Percentiles rank a stretch among this genome's conserved stretches.
phyloP scores from a whole-genome alignment of 2,113 vertebrate genomes.

The Ascaphus truei region DNA sequence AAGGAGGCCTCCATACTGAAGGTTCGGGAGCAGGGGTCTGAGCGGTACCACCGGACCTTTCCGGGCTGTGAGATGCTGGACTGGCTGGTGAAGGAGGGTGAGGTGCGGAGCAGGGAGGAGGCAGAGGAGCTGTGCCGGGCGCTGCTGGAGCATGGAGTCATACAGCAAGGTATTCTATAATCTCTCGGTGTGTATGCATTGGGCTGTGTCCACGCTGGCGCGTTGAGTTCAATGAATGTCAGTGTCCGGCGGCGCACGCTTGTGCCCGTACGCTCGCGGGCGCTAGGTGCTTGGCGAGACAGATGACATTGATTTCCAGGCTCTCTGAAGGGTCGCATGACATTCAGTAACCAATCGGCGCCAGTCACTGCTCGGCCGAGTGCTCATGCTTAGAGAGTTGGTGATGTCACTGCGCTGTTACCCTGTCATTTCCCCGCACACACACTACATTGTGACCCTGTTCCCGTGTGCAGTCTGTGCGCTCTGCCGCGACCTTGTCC shows the following conservation, averaged over 20 bases:
- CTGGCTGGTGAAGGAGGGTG: conserved; percentile 76
- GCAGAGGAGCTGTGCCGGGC: conserved; percentile 68
- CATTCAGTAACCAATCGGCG: too few relatives aligned
- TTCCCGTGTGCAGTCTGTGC: too few relatives aligned
- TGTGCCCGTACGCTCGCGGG: too few relatives aligned
- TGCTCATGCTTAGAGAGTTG: neutral
- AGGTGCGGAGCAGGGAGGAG: conserved; percentile 62
- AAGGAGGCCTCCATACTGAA: conserved; percentile 70
- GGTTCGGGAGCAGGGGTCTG: conserved; percentile 66
- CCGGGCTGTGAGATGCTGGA: conserved; percentile 73
- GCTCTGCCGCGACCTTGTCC: too few relatives aligned
- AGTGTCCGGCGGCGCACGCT: too few relatives aligned
- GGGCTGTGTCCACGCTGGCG: neutral
- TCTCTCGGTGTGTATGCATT: neutral
- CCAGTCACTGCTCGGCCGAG: too few relatives aligned
- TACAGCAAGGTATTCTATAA: conserved; percentile 68
- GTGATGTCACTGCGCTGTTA: neutral
- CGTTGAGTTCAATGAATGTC: too few relatives aligned
- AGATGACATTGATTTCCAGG: too few relatives aligned
- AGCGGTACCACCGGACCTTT: conserved; percentile 71
- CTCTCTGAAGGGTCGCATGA: too few relatives aligned
- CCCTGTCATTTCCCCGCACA: neutral
- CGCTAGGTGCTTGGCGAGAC: too few relatives aligned
- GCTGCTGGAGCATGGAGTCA: conserved; percentile 75
- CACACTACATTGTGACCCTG: too few relatives aligned